Percentiles rank a stretch among this genome's conserved stretches.
Conservation (phyloP, 2,797 vertebrate species). For the Adrianichthys oophorus region DNA sequence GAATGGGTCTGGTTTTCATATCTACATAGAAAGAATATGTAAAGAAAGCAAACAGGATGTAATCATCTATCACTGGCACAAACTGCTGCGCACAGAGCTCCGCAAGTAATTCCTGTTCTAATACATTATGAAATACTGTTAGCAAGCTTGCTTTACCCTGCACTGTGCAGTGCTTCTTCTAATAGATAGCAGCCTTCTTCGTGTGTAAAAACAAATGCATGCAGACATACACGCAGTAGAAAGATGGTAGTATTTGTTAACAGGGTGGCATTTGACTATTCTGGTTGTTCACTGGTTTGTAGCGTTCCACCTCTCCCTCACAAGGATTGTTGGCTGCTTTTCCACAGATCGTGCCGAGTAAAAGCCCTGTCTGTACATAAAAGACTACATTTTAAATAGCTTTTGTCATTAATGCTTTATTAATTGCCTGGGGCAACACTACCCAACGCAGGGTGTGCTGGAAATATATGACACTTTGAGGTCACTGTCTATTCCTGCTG, state of each 20-base stretch:
- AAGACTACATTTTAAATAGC: conserved; percentile 94
- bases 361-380: conserved; percentile 88
- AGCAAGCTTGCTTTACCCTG: conserved; percentile 33
- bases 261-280: conserved; percentile 72
- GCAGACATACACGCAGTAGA: conserved; percentile 65
- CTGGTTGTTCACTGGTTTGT: conserved; percentile 46
- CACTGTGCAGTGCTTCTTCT: conserved; percentile 27
- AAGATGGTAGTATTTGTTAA: conserved; percentile 76
- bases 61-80: too few relatives aligned
- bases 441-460: conserved; percentile 85
- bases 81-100: too few relatives aligned
- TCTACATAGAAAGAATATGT: too few relatives aligned
- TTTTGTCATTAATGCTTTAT: conserved; percentile 99
- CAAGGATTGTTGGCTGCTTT: conserved; percentile 79
- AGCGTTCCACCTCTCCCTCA: conserved; percentile 78
- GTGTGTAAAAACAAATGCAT: conserved; percentile 72
- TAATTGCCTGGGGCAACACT: conserved; percentile 93
- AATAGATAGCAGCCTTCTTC: conserved; percentile 52
- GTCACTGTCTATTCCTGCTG: conserved; percentile 91
- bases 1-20: too few relatives aligned
- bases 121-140: conserved; percentile 65
- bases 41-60: conserved; percentile 29
- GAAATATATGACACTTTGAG: conserved; percentile 98
- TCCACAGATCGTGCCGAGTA: conserved; percentile 80
- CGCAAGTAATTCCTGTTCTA: conserved; percentile 18